A percentile compares a stretch with the other conserved stretches of the same genome.
These are phyloP conservation scores for Coilia nasus DNA, from an alignment of 2,797 vertebrate species.

Conservation along the genomic window DNA sequence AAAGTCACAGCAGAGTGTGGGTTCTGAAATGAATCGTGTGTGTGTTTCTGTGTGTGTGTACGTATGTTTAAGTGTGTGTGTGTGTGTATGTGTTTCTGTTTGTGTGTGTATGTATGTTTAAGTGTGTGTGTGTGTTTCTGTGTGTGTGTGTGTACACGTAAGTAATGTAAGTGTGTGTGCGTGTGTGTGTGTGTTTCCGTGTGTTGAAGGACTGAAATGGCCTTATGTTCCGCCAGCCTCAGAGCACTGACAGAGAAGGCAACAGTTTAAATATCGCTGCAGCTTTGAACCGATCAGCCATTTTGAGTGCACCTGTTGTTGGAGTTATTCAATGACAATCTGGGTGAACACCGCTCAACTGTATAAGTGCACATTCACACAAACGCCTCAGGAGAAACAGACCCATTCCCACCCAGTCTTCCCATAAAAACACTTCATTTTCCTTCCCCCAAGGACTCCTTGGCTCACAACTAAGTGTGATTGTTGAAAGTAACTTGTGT, in stretches of 20 bases:
- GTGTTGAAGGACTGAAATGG: slow-evolving; percentile 8
- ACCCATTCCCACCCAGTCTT: background rate
- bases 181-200: background rate
- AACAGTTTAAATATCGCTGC: background rate
- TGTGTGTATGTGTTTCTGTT: background rate
- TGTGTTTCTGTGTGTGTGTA: background rate
- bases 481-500: background rate
- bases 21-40: background rate
- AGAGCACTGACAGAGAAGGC: background rate
- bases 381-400: background rate
- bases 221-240: background rate
- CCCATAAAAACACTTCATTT: slow-evolving; percentile 5
- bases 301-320: slow-evolving; percentile 16
- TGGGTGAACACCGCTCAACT: background rate
- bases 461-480: background rate
- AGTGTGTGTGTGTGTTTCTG: background rate
- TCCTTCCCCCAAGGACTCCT: background rate
- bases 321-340: background rate
- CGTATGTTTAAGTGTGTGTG: background rate
- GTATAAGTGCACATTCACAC: slow-evolving; percentile 3
- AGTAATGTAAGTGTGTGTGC: background rate
- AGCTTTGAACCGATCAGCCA: background rate
- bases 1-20: slow-evolving; percentile 20
- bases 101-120: background rate
- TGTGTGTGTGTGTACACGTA: background rate